Evolutionary conservation across 2,797 vertebrate genomes (phyloP).

Genomic region (Labeo calbasu): DNA sequence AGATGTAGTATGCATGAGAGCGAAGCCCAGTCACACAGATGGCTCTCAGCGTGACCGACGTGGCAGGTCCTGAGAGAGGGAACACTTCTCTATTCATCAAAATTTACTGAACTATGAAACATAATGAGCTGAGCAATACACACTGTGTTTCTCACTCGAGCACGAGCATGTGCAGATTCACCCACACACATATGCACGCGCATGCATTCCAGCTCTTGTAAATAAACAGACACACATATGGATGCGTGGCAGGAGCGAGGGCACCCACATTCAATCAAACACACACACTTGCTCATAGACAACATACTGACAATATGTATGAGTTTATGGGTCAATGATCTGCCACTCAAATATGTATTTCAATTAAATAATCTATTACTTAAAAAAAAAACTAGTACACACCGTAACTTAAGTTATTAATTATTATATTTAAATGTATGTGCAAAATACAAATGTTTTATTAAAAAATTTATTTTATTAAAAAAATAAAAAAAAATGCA

Average conservation of each 20-base stretch:
- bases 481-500: not conserved
- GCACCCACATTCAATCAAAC: constrained; percentile 28
- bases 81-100: constrained; percentile 48
- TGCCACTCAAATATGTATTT: not conserved
- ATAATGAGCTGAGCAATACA: constrained; percentile 54
- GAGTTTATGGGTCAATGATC: not conserved
- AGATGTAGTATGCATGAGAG: constrained; percentile 51
- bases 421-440: not conserved
- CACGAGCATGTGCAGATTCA: constrained; percentile 46
- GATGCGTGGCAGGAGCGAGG: constrained; percentile 32
- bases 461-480: too few species aligned
- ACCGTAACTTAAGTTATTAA: not conserved
- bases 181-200: constrained; percentile 38
- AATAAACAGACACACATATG: constrained; percentile 47
- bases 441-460: too few species aligned
- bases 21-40: constrained; percentile 51
- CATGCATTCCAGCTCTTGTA: constrained; percentile 32
- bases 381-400: not conserved
- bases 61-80: constrained; percentile 55
- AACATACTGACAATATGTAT: not conserved
- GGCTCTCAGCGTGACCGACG: constrained; percentile 56
- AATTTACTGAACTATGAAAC: constrained; percentile 58
- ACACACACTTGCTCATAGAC: not conserved
- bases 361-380: not conserved
- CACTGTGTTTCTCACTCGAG: constrained; percentile 52